These are phyloP conservation scores for Corythornis madagascariensis DNA, from an alignment of 2,113 vertebrate species.

Conservation along the genomic window DNA sequence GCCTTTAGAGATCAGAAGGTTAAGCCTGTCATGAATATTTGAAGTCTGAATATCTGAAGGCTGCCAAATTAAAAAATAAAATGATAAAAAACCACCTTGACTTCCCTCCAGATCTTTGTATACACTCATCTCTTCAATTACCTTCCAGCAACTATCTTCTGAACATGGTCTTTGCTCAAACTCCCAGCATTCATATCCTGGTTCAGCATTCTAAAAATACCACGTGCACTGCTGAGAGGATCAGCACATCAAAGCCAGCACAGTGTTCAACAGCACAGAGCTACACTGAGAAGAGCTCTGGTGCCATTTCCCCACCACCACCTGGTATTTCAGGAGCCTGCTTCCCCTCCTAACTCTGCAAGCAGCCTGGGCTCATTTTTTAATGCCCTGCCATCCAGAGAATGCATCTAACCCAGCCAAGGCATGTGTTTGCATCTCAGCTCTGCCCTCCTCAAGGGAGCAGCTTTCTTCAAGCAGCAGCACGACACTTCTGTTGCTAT, in stretches of 20 bases:
- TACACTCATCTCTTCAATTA: neutral
- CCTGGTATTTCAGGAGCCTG: fast-evolving
- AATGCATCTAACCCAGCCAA: neutral
- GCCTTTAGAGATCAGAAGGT: conserved; percentile 15
- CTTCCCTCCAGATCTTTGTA: neutral
- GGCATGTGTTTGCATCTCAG: neutral
- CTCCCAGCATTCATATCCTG: neutral
- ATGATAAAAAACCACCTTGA: neutral
- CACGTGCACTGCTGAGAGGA: neutral
- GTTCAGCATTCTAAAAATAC: conserved; percentile 3
- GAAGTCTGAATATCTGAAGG: neutral
- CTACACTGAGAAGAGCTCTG: neutral
- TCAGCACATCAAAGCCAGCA: neutral
- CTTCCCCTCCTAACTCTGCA: neutral
- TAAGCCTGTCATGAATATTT: neutral
- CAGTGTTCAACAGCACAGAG: neutral
- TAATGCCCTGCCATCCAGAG: neutral
- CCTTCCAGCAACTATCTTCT: neutral
- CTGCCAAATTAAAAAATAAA: neutral
- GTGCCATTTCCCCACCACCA: neutral
- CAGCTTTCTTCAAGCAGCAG: conserved; percentile 42
- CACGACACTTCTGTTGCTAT: conserved; percentile 63
- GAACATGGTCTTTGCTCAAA: neutral
- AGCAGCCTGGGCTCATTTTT: neutral
- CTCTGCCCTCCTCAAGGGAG: conserved; percentile 21